Conservation (phyloP, 2,888 invertebrate genomes). For the Apodemia zela region DNA sequence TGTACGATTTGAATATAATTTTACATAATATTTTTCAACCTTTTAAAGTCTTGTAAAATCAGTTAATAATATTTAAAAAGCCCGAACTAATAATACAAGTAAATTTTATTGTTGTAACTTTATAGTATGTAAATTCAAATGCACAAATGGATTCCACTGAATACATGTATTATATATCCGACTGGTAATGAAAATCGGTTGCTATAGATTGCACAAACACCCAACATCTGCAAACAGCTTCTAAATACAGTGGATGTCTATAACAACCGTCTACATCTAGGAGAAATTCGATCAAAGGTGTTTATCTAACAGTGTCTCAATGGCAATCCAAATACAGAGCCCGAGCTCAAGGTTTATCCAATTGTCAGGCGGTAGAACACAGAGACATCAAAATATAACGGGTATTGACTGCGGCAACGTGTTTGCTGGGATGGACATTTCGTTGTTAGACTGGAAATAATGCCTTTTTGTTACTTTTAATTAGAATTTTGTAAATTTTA, state of each 20-base stretch:
- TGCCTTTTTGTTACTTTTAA: not conserved
- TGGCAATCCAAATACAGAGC: conserved; percentile 10
- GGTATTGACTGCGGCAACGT: not conserved
- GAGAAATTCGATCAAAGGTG: conserved; percentile 10
- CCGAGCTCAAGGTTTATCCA: conserved; percentile 11
- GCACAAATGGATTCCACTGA: no score
- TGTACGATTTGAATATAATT: no score
- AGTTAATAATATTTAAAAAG: no score
- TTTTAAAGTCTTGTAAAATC: no score
- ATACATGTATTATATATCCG: no score
- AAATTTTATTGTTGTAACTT: no score
- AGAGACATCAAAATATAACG: conserved; percentile 13
- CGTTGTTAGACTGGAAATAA: not conserved
- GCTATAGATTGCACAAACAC: no score
- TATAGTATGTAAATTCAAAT: no score
- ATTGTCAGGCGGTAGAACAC: conserved; percentile 7
- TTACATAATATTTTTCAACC: no score
- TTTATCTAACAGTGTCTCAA: conserved; percentile 6
- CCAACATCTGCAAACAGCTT: not conserved
- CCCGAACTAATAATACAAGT: no score
- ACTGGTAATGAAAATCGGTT: no score
- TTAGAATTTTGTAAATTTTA: not conserved
- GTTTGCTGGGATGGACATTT: not conserved
- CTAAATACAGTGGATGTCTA: not conserved
- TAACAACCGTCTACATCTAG: not conserved